Evolutionary conservation across 2,888 invertebrate species (phyloP).

Genomic region (Aphidoletes aphidimyza): DNA sequence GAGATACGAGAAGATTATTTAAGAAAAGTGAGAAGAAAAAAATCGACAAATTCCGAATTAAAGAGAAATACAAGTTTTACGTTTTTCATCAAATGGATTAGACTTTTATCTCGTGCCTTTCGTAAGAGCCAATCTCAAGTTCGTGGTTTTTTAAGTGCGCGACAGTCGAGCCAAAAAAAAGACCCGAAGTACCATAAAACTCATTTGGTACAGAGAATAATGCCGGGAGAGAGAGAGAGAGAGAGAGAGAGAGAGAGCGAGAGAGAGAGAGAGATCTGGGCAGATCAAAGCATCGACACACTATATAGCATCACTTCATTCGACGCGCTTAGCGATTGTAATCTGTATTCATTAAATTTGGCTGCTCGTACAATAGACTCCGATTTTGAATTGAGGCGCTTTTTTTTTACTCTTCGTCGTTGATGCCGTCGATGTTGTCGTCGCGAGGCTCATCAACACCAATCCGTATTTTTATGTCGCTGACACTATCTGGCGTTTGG

Average conservation of each 20-base stretch:
- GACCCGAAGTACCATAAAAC: too few relatives aligned
- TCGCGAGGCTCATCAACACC: not conserved
- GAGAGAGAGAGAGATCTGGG: too few relatives aligned
- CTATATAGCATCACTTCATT: conserved; percentile 28
- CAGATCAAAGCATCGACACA: not conserved
- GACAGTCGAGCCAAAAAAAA: too few relatives aligned
- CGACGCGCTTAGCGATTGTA: conserved; percentile 20
- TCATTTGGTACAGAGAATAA: too few relatives aligned
- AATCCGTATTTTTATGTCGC: conserved; percentile 8
- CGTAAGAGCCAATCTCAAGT: too few relatives aligned
- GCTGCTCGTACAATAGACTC: conserved; percentile 15
- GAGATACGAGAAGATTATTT: conserved; percentile 14
- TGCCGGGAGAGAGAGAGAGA: too few relatives aligned
- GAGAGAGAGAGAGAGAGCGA: too few relatives aligned
- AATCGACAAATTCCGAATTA: too few relatives aligned
- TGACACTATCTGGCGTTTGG: not conserved
- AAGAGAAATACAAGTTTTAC: conserved; percentile 11
- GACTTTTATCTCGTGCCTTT: not conserved
- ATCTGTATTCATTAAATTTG: conserved; percentile 47
- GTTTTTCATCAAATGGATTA: conserved; percentile 28
- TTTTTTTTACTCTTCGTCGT: not conserved
- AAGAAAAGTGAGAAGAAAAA: too few relatives aligned
- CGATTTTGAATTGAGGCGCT: not conserved
- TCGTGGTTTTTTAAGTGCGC: too few relatives aligned
- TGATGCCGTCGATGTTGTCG: not conserved